Conservation (phyloP, 2,113 vertebrate species). For the Crypturellus undulatus region DNA sequence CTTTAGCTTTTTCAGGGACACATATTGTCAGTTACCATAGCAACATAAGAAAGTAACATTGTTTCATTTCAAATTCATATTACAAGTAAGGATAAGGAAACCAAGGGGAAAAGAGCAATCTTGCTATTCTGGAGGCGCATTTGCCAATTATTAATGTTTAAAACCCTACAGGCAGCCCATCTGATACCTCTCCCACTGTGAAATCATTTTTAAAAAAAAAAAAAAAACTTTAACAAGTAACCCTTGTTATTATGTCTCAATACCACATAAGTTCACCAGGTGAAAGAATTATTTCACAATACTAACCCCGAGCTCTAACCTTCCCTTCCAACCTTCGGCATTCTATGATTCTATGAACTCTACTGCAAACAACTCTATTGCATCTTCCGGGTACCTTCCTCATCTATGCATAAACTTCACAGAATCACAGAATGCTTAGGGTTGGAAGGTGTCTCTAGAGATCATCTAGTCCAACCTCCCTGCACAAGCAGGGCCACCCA, state of each 20-base stretch:
- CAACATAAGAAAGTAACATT: not conserved
- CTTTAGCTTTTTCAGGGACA: not conserved
- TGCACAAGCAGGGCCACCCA: no score
- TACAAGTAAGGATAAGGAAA: not conserved
- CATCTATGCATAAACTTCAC: not conserved
- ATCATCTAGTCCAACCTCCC: no score
- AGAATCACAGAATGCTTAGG: no score
- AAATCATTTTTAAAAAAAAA: not conserved
- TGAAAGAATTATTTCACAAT: not conserved
- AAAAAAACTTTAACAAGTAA: not conserved
- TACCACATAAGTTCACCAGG: not conserved
- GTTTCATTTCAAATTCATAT: not conserved
- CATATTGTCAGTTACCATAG: not conserved
- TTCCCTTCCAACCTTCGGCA: no score
- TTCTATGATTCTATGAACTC: not conserved
- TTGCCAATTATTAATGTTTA: not conserved
- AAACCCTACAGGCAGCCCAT: not conserved
- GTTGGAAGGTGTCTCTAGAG: no score
- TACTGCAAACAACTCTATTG: not conserved
- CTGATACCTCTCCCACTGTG: not conserved
- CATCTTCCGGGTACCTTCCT: not conserved
- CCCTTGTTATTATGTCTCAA: not conserved
- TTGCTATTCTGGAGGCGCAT: not conserved
- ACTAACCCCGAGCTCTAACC: not conserved
- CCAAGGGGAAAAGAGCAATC: not conserved